A percentile compares a stretch with the other conserved stretches of the same genome.
Evolutionary conservation across 1,140 invertebrate species (phyloP).

Genomic region (Melanaphis sacchari): DNA sequence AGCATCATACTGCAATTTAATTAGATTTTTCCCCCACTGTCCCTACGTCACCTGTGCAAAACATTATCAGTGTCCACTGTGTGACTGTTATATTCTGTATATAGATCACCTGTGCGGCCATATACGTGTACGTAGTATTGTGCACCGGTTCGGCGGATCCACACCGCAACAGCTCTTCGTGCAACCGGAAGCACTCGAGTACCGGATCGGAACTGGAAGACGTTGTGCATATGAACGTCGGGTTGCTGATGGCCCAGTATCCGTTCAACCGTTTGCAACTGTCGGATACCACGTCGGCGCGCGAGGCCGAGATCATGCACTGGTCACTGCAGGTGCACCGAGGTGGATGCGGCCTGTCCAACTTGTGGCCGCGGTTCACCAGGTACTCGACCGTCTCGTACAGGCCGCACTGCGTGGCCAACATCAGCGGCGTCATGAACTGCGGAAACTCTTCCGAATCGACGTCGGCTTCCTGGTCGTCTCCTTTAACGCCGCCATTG

Average conservation of each 20-base stretch:
- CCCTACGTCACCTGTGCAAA: too few species aligned
- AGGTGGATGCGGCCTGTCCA: conserved; percentile 69
- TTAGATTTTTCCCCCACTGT: too few species aligned
- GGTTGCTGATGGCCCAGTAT: conserved; percentile 71
- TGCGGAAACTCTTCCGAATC: conserved; percentile 69
- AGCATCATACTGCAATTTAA: too few species aligned
- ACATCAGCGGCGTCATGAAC: conserved; percentile 75
- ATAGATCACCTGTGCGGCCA: conserved; percentile 65
- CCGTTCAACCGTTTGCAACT: conserved; percentile 67
- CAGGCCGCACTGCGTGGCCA: conserved; percentile 76
- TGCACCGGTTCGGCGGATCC: conserved; percentile 68
- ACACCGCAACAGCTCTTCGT: conserved; percentile 66
- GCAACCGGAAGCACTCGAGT: conserved; percentile 70
- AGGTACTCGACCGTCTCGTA: conserved; percentile 75
- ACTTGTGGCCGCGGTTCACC: conserved; percentile 68
- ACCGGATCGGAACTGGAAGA: conserved; percentile 71
- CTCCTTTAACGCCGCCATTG: too few species aligned
- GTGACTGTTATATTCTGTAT: too few species aligned
- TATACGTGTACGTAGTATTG: conserved; percentile 67
- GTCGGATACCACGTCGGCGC: conserved; percentile 64
- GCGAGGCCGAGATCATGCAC: conserved; percentile 64
- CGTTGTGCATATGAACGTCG: conserved; percentile 73
- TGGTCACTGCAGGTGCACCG: conserved; percentile 69
- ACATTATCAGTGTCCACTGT: too few species aligned
- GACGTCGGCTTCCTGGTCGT: conserved; percentile 15